Evolutionary conservation across 2,113 vertebrate genomes (phyloP), one percentile per base, ranked within the genome.

Genomic region (Etia nguti): DNA sequence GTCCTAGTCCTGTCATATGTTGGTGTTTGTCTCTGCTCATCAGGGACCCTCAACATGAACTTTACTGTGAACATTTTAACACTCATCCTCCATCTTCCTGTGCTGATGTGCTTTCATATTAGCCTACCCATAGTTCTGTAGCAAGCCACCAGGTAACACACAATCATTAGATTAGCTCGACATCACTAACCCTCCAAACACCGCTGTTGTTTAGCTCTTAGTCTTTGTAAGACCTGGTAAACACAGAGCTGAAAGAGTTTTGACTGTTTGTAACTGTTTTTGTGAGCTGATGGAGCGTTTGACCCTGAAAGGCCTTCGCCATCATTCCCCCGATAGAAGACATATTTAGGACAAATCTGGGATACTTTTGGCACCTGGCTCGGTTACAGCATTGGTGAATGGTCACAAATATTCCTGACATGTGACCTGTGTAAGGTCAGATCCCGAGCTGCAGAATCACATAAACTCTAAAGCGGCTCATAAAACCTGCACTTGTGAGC

Each of bases 351-450:
- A 46, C 38, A 24, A 46, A 26, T 26, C 41, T 73, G 22, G 68
- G 5, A 24, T 18, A 6, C 68, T 6, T 73, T 46, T 46, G 38
- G 13, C 22, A 46, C 13, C 22, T 26, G 22, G 22, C 41, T 46
- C 15, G 2, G 41, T 73, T 18, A 73, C 22, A 26, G 41, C 38
- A 73, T 6, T 46, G 38, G 13, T 1, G 13, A 75, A 3, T 29
- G 41, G 13, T 46, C 22, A 26, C 41, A 26, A 73, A 73, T 0
- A 4, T 43, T 46, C 24, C 0, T 26, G 22, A 73, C 13, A 18
- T 6, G 13, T 26, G 68, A 4, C 68, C 41, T 1, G 5, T 73
- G 15, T 73, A 18, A 10, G 68, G 38, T 4, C 68, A 73, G 2
- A 26, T 73, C 62, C 65, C 0, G 13, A 46, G 22, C 38, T 46